Conservation (phyloP, 2,888 invertebrate genomes). For the Clunio marinus region DNA sequence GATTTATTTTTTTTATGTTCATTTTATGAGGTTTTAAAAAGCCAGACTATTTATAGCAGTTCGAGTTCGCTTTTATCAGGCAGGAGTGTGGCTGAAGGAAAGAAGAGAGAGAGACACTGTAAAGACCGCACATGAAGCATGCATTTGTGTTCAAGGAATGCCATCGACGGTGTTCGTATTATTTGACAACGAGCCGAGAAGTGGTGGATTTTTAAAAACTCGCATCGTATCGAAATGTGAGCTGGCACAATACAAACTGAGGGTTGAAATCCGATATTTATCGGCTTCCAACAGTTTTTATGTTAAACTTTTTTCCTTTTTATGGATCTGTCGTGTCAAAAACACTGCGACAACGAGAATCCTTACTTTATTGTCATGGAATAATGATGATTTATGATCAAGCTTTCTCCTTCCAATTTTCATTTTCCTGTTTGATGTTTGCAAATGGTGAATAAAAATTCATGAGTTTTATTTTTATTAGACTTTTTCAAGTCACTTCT, state of each 20-base stretch:
- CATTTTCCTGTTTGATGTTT: background rate
- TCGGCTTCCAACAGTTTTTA: slow-evolving; percentile 17
- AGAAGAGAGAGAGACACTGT: background rate
- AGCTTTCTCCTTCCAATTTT: background rate
- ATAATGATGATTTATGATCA: slow-evolving; percentile 34
- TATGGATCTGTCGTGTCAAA: slow-evolving; percentile 10
- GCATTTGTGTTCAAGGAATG: too few species aligned
- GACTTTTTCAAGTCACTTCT: background rate
- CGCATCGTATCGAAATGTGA: background rate
- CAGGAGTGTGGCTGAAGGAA: background rate
- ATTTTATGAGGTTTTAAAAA: background rate
- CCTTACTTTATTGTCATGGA: slow-evolving; percentile 32
- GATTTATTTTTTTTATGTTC: background rate
- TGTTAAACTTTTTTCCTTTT: background rate
- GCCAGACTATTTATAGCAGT: slow-evolving; percentile 21
- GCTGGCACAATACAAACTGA: background rate
- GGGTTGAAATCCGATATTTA: slow-evolving; percentile 26
- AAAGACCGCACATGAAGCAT: background rate
- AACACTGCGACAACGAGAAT: slow-evolving; percentile 20
- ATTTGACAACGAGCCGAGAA: background rate
- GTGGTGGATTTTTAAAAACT: background rate
- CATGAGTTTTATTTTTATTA: slow-evolving; percentile 33
- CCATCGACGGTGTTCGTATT: background rate
- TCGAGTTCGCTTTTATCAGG: background rate
- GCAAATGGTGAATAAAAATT: slow-evolving; percentile 26